These are phyloP conservation scores for human DNA, from an alignment of 2,113 vertebrate genomes.

Conservation along the genomic window DNA sequence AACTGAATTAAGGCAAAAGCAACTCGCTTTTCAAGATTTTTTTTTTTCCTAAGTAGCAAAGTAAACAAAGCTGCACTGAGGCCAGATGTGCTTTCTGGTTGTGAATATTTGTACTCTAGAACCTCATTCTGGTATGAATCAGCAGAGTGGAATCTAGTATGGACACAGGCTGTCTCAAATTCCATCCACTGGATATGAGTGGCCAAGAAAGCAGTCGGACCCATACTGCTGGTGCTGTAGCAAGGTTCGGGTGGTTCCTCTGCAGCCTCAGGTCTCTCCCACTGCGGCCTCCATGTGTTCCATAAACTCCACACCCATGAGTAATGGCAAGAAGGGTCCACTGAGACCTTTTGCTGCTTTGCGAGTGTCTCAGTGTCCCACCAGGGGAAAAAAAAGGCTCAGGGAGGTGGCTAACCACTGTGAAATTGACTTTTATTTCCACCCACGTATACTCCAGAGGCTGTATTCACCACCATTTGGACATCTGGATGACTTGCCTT, in stretches of 20 bases:
- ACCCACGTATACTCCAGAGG: constrained; percentile 31
- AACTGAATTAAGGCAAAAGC: constrained; percentile 49
- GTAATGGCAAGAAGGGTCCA: not conserved
- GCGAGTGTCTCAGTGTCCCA: not conserved
- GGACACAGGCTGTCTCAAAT: not conserved
- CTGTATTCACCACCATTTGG: not conserved
- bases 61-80: constrained; percentile 34
- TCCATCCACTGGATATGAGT: not conserved
- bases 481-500: not conserved
- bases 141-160: not conserved
- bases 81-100: not conserved
- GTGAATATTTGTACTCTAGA: not conserved
- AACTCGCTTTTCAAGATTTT: constrained; percentile 46
- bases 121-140: not conserved
- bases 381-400: not conserved
- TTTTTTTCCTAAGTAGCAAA: not conserved
- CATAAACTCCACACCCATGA: not conserved
- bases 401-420: not conserved
- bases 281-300: not conserved
- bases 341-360: not conserved
- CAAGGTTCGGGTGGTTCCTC: not conserved
- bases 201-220: no score
- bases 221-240: rapidly evolving
- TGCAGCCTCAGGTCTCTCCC: no score
- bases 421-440: constrained; percentile 49